Conservation (phyloP, 2,797 vertebrate genomes). For the Perdix hodgsoniae region DNA sequence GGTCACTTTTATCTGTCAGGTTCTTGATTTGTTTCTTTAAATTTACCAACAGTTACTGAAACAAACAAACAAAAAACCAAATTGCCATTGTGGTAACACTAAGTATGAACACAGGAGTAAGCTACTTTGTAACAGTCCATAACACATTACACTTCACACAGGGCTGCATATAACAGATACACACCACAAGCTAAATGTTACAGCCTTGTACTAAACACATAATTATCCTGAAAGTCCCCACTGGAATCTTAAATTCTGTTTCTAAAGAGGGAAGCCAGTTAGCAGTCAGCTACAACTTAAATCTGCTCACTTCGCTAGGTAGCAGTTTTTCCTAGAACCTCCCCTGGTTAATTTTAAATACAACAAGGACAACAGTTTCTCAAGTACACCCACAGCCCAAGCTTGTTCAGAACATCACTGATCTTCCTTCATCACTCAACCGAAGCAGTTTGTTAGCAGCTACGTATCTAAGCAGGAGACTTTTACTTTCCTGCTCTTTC, state of each 20-base stretch:
- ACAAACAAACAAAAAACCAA: neutral
- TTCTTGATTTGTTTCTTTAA: neutral
- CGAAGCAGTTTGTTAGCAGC: neutral
- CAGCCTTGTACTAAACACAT: neutral
- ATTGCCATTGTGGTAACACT: neutral
- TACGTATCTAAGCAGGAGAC: neutral
- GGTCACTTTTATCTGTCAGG: neutral
- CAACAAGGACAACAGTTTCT: neutral
- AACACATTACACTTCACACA: neutral
- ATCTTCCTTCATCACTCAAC: neutral
- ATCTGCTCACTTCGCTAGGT: neutral
- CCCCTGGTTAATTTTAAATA: neutral
- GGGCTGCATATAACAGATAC: fast-evolving
- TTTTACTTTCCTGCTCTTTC: neutral
- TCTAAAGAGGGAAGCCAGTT: neutral
- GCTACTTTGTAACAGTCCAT: neutral
- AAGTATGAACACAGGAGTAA: neutral
- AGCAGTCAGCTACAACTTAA: neutral
- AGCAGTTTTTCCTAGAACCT: neutral
- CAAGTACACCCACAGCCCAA: neutral
- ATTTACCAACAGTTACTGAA: neutral
- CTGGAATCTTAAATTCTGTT: neutral
- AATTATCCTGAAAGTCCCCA: fast-evolving
- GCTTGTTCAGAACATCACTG: neutral
- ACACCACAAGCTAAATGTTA: neutral